Evolutionary conservation across 2,888 invertebrate species (phyloP), one percentile per base, ranked within the genome.

Genomic region (Brenthis ino): DNA sequence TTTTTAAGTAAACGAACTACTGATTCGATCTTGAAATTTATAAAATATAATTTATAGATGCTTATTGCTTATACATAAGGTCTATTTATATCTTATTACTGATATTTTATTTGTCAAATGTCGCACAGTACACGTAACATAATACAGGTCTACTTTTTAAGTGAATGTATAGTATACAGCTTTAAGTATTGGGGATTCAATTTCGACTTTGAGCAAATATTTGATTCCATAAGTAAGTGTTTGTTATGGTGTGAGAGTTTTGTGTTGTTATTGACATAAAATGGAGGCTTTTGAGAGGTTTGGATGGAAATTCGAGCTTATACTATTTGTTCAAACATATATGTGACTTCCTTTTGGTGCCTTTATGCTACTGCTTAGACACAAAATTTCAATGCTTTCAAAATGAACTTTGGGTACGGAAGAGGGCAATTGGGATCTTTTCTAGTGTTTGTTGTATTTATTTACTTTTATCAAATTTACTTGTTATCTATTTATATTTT

Each of bases 181-280:
- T 51, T 57, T 54, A 63, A 55, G 57, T 58, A 69, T 57, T 66
- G 69, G 50, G 50, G 66, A 69, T 69, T 64, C 66, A 71, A 71
- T 69, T 71, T 66, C 47, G 64, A 53, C 16, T 60, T 65, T n/a
- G 37, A 50, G 58, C 66, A 69, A 71, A 71, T 69, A 66, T 71
- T 71, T 66, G 66, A 54, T 69, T 53, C 28, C 43, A 70, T 72
- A 70, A 72, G 70, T 72, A 64, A 70, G 68, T 68, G 68, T 70
- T 66, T 68, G 63, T 64, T 48, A 60, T 65, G 60, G 65, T 66
- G 67, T 24, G 57, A 64, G 64, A 56, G 55, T 69, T 67, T 57
- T 66, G 63, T 70, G 64, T 68, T 60, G 58, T 57, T 68, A 60
- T 65, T 65, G 68, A 68, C 61, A 66, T 58, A 58, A 68, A 63